phyloP scores from a whole-genome alignment of 2,797 vertebrate genomes.

The Capromys pilorides region DNA sequence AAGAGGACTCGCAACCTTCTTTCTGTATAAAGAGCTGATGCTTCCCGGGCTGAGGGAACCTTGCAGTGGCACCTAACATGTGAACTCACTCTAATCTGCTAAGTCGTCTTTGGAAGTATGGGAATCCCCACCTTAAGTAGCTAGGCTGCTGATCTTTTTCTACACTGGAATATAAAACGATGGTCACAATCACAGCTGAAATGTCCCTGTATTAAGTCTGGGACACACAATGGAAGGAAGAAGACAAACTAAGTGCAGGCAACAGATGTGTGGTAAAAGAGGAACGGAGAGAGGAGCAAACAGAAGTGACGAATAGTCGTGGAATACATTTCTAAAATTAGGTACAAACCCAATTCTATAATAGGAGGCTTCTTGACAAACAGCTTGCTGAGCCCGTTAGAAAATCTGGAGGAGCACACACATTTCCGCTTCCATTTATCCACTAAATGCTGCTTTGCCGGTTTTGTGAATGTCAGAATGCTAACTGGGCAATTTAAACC shows the following conservation, averaged over 20 bases:
- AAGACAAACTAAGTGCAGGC: conserved; percentile 49
- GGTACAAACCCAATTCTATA: conserved; percentile 74
- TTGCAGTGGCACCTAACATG: conserved; percentile 55
- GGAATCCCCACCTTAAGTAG: conserved; percentile 61
- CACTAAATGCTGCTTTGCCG: conserved; percentile 25
- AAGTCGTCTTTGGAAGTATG: conserved; percentile 62
- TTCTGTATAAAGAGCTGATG: conserved; percentile 60
- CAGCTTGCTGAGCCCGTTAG: conserved; percentile 53
- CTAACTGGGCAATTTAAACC: conserved; percentile 59
- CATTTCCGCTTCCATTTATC: conserved; percentile 54
- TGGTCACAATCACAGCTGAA: conserved; percentile 72
- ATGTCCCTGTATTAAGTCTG: conserved; percentile 76
- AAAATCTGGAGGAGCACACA: conserved; percentile 67
- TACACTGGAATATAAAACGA: conserved; percentile 69
- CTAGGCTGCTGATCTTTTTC: conserved; percentile 61
- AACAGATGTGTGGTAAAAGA: conserved; percentile 64
- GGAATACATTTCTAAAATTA: conserved; percentile 69
- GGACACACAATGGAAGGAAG: conserved; percentile 49
- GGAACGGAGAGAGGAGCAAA: conserved; percentile 8
- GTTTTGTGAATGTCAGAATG: conserved; percentile 61
- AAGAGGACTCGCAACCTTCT: conserved; percentile 67
- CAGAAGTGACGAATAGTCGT: background rate
- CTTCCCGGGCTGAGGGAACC: conserved; percentile 66
- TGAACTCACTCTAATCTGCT: conserved; percentile 48
- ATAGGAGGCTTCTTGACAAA: conserved; percentile 65